These are phyloP conservation scores for Phengaris alcon DNA, from an alignment of 2,888 invertebrate species.

Conservation along the genomic window DNA sequence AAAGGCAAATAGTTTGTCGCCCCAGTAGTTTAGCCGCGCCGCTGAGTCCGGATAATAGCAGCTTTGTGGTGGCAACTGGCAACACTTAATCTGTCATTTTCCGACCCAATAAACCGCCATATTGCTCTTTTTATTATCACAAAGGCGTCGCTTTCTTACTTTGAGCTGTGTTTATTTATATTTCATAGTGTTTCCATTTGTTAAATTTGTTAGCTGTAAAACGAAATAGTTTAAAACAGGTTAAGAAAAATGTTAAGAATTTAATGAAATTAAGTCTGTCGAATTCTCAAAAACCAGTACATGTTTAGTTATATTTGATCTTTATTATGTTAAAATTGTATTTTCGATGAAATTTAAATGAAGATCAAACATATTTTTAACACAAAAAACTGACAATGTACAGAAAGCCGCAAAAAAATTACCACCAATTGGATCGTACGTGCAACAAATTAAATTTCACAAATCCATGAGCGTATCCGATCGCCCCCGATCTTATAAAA, in stretches of 20 bases:
- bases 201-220: background rate
- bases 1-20: constrained; percentile 33
- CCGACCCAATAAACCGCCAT: constrained; percentile 58
- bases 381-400: too few relatives aligned
- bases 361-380: too few relatives aligned
- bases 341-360: too few relatives aligned
- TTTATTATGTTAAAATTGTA: too few relatives aligned
- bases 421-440: constrained; percentile 31
- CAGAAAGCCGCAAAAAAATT: too few relatives aligned
- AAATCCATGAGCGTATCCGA: constrained; percentile 58
- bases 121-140: constrained; percentile 55
- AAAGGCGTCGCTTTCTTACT: constrained; percentile 34
- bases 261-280: too few relatives aligned
- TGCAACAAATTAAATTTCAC: constrained; percentile 51
- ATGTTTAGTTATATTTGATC: too few relatives aligned
- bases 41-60: constrained; percentile 52
- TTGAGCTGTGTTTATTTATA: background rate
- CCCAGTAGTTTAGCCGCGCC: constrained; percentile 42
- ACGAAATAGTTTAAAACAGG: too few relatives aligned
- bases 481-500: constrained; percentile 55
- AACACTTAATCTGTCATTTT: constrained; percentile 63
- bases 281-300: too few relatives aligned
- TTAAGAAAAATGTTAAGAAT: too few relatives aligned
- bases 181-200: background rate
- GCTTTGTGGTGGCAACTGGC: constrained; percentile 48